Conservation (phyloP, 2,888 invertebrate genomes). For the Pegoplata infirma region DNA sequence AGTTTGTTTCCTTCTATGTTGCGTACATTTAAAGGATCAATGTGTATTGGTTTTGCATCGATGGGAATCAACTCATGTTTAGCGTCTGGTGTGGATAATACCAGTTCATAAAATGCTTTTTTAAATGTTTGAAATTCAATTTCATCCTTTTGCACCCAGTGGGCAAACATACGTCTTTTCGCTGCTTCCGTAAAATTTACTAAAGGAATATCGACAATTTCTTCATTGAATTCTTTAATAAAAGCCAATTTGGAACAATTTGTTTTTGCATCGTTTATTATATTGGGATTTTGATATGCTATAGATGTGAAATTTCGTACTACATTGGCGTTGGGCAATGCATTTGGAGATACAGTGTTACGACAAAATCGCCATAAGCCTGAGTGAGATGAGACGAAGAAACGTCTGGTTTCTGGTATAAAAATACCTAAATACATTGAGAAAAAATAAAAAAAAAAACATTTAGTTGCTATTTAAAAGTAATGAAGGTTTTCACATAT, state of each 20-base stretch:
- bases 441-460: background rate
- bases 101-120: constrained; percentile 70
- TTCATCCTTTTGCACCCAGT: constrained; percentile 75
- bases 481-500: too few species aligned
- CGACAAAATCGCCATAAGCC: constrained; percentile 83
- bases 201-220: constrained; percentile 60
- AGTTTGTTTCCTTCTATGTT: constrained; percentile 65
- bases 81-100: constrained; percentile 68
- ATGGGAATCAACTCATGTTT: constrained; percentile 69
- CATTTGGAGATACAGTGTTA: constrained; percentile 74
- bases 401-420: constrained; percentile 80
- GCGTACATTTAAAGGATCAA: constrained; percentile 72
- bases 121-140: constrained; percentile 72
- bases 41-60: constrained; percentile 67
- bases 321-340: constrained; percentile 80
- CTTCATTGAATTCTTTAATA: constrained; percentile 69
- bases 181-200: constrained; percentile 72
- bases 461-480: too few species aligned
- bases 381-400: constrained; percentile 83
- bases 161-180: constrained; percentile 74
- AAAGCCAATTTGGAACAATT: constrained; percentile 71
- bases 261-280: constrained; percentile 70
- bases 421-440: constrained; percentile 79
- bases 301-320: constrained; percentile 80
- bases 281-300: constrained; percentile 69